Conservation (phyloP, 1,140 invertebrate species). For the Tigriopus japonicus region DNA sequence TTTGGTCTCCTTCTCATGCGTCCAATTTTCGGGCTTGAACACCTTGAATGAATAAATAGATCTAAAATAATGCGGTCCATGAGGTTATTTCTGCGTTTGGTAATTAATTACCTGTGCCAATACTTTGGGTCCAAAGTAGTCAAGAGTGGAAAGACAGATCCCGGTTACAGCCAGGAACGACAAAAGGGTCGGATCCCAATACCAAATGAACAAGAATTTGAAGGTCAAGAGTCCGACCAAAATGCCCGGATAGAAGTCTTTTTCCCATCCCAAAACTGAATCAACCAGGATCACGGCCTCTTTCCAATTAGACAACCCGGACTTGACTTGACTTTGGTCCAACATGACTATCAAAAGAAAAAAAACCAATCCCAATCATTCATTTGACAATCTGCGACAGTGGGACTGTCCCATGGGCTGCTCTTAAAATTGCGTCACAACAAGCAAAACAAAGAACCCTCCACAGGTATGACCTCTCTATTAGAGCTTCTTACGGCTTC, state of each 20-base stretch:
- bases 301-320: constrained; percentile 25
- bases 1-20: neutral
- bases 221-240: constrained; percentile 23
- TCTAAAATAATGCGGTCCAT: neutral
- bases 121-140: constrained; percentile 3
- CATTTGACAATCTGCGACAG: too few relatives aligned
- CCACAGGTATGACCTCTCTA: too few relatives aligned
- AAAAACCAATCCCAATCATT: too few relatives aligned
- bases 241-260: constrained; percentile 24
- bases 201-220: constrained; percentile 24
- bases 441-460: too few relatives aligned
- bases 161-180: neutral
- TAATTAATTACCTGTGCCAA: neutral
- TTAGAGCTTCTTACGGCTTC: too few relatives aligned
- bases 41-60: constrained; percentile 4
- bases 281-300: constrained; percentile 24
- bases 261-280: constrained; percentile 26
- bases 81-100: neutral
- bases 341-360: neutral
- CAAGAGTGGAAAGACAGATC: neutral
- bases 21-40: neutral
- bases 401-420: too few relatives aligned
- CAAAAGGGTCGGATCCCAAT: neutral
- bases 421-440: too few relatives aligned
- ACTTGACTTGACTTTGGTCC: constrained; percentile 18